phyloP scores from a whole-genome alignment of 1,140 invertebrate species.

The Lepidurus couesii region DNA sequence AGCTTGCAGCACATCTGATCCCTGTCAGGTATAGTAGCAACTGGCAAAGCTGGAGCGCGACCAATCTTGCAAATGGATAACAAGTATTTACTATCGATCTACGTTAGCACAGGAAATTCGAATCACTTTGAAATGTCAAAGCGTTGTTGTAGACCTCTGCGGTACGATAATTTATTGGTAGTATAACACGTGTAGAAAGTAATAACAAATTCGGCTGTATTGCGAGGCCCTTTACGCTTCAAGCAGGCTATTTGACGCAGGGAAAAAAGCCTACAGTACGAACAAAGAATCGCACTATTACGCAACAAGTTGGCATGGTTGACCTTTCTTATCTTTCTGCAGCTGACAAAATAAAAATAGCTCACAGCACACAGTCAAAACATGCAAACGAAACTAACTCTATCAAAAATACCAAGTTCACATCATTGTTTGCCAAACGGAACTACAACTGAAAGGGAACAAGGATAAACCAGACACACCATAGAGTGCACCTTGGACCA shows the following conservation, averaged over 20 bases:
- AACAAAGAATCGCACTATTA: not conserved
- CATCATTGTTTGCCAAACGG: not conserved
- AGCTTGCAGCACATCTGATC: no score
- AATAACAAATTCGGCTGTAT: not conserved
- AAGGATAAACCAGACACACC: not conserved
- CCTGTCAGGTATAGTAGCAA: no score
- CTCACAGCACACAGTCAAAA: conserved; percentile 15
- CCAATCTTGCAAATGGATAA: no score
- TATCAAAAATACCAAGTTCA: not conserved
- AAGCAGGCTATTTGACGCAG: not conserved
- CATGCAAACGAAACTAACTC: not conserved
- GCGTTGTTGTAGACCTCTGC: no score
- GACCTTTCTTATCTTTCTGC: not conserved
- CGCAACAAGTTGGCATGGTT: not conserved
- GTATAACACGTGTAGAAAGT: not conserved
- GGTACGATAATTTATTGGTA: not conserved
- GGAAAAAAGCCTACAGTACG: not conserved
- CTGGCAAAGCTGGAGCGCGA: no score
- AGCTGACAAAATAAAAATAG: not conserved
- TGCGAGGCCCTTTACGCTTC: not conserved
- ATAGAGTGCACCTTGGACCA: no score
- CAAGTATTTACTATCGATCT: no score
- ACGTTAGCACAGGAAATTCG: no score
- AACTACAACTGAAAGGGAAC: not conserved
- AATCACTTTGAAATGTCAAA: no score